Evolutionary conservation across 2,113 vertebrate species (phyloP).

Genomic region (Sapayoa aenigma): DNA sequence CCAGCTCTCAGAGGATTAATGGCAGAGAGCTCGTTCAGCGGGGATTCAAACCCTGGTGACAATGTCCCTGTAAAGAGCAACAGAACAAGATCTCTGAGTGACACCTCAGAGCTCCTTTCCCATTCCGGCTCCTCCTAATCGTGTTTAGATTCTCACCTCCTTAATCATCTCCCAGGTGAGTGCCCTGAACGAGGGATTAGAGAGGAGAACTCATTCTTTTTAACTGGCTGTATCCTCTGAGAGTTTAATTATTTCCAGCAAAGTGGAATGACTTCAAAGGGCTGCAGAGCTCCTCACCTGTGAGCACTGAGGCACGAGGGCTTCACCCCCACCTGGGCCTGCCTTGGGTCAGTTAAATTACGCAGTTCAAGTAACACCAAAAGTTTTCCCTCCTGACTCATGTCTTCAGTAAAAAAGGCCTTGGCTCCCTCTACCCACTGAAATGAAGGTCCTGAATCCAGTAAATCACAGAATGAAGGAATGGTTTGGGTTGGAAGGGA

Average conservation of each 20-base stretch:
- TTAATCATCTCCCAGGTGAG: slow-evolving; percentile 59
- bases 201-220: background rate
- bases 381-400: background rate
- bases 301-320: background rate
- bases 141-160: slow-evolving; percentile 55
- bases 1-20: slow-evolving; percentile 65
- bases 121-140: background rate
- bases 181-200: background rate
- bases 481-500: background rate
- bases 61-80: background rate
- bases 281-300: background rate
- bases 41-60: slow-evolving; percentile 35
- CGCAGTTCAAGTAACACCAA: background rate
- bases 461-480: background rate
- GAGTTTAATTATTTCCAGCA: background rate
- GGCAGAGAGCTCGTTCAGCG: slow-evolving; percentile 3
- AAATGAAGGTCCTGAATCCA: background rate
- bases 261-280: background rate
- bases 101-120: background rate
- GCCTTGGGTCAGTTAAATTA: background rate
- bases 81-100: slow-evolving; percentile 37
- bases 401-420: background rate
- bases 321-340: background rate
- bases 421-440: background rate
- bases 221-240: background rate